A percentile compares a stretch with the other conserved stretches of the same genome.
Conservation (phyloP, 2,888 invertebrate species). For the Thecophora atra region DNA sequence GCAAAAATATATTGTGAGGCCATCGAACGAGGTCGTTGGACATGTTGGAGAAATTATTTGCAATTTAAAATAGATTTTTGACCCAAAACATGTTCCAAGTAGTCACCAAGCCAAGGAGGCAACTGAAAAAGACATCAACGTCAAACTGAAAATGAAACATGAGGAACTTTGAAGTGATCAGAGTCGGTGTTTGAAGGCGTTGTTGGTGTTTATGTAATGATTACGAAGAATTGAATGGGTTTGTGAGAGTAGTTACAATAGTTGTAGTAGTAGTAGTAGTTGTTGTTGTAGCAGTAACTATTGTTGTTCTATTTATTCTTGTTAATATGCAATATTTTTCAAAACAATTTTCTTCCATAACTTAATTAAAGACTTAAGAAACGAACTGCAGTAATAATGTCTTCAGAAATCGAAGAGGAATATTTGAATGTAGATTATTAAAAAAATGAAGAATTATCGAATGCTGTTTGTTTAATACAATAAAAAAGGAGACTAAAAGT, state of each 20-base stretch:
- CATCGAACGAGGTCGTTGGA: neutral
- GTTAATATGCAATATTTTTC: neutral
- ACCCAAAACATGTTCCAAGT: slow-evolving; percentile 27
- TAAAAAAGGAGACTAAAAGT: neutral
- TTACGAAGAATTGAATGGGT: no score
- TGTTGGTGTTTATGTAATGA: no score
- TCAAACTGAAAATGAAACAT: neutral
- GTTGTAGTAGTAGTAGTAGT: neutral
- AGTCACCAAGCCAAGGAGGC: neutral
- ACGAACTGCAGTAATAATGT: slow-evolving; percentile 26
- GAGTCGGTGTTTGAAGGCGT: no score
- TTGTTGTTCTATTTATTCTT: no score
- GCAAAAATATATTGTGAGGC: neutral
- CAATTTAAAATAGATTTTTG: slow-evolving; percentile 23
- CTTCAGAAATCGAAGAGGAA: no score
- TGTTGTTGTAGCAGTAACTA: neutral
- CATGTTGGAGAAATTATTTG: slow-evolving; percentile 12
- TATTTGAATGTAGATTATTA: no score
- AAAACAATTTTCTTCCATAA: neutral
- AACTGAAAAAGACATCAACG: neutral
- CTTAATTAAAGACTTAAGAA: slow-evolving; percentile 24
- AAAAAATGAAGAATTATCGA: no score
- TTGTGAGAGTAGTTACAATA: neutral
- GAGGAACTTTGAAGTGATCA: no score
- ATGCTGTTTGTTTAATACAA: no score